Evolutionary conservation across 2,888 invertebrate genomes (phyloP).

Genomic region (Drosophila kambysellisi): DNA sequence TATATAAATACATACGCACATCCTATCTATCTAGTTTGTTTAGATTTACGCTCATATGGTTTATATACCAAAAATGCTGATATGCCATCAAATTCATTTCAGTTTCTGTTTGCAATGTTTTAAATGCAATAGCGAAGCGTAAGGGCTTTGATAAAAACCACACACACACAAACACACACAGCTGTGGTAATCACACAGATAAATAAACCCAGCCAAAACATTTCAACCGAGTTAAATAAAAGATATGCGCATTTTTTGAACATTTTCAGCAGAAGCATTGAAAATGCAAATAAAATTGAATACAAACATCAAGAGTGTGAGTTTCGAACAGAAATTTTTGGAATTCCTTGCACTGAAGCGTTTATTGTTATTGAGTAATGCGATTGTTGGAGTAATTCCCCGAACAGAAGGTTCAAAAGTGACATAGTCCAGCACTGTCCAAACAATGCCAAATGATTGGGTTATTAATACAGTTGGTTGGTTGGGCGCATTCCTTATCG

Average conservation of each 20-base stretch:
- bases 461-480: conserved; percentile 11
- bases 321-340: background rate
- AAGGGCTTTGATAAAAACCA: background rate
- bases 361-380: background rate
- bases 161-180: conserved; percentile 11
- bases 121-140: background rate
- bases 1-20: background rate
- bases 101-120: background rate
- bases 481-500: conserved; percentile 33
- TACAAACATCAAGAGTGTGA: background rate
- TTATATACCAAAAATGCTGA: background rate
- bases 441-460: conserved; percentile 12
- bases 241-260: background rate
- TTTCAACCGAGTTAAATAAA: background rate
- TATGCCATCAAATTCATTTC: background rate
- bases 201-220: background rate
- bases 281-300: background rate
- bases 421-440: conserved; percentile 31
- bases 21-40: background rate
- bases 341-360: background rate
- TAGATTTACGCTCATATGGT: background rate
- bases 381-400: conserved; percentile 12
- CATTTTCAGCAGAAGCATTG: background rate
- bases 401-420: conserved; percentile 34
- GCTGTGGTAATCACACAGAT: conserved; percentile 35